Conservation (phyloP, 2,888 invertebrate genomes). For the Nyleta sp. region DNA sequence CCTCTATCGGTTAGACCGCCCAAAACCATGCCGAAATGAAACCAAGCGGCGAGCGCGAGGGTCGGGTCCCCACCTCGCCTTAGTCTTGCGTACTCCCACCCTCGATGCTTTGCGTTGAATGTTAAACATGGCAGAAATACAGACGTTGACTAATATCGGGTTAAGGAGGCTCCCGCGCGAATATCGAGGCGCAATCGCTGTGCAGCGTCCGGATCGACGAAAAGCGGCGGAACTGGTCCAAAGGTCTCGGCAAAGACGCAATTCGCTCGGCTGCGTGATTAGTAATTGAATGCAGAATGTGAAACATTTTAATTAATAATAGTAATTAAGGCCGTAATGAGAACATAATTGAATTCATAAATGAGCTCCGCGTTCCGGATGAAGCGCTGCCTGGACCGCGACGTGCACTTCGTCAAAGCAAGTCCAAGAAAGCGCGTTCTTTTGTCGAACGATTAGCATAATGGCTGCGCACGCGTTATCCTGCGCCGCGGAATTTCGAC, state of each 20-base stretch:
- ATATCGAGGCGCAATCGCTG: slow-evolving; percentile 40
- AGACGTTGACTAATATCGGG: slow-evolving; percentile 58
- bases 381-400: neutral
- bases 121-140: slow-evolving; percentile 64
- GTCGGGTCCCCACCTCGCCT: slow-evolving; percentile 47
- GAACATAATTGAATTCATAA: slow-evolving; percentile 38
- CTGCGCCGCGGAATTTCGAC: slow-evolving; percentile 17
- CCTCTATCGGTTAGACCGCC: slow-evolving; percentile 63
- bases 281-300: slow-evolving; percentile 48
- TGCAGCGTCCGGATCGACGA: slow-evolving; percentile 13
- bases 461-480: slow-evolving; percentile 5
- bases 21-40: slow-evolving; percentile 62
- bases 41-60: slow-evolving; percentile 59
- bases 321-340: slow-evolving; percentile 38
- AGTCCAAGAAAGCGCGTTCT: slow-evolving; percentile 2
- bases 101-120: slow-evolving; percentile 52
- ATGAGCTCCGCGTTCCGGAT: slow-evolving; percentile 22
- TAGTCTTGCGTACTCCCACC: slow-evolving; percentile 57
- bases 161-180: slow-evolving; percentile 45
- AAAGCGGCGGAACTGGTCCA: slow-evolving; percentile 7
- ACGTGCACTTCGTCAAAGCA: neutral
- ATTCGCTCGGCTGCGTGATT: slow-evolving; percentile 17
- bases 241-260: neutral
- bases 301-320: slow-evolving; percentile 58
- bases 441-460: slow-evolving; percentile 27